These are phyloP conservation scores for Aphidoletes aphidimyza DNA, from an alignment of 2,888 invertebrate species.

Conservation along the genomic window DNA sequence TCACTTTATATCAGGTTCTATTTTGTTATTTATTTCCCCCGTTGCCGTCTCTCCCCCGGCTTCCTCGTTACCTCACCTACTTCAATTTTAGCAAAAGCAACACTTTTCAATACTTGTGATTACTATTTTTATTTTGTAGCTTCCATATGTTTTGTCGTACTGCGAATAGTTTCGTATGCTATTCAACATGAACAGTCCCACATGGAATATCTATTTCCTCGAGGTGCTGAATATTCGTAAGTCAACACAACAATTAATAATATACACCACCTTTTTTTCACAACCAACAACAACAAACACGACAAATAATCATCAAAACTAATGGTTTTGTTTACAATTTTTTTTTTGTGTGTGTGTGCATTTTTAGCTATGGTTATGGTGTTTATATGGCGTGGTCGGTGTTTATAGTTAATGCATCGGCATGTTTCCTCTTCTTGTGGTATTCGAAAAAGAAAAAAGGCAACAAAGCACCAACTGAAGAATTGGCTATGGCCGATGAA, in stretches of 20 bases:
- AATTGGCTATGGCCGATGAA: conserved; percentile 85
- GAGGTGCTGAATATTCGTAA: conserved; percentile 72
- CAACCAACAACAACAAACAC: too few species aligned
- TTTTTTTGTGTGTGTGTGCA: not conserved
- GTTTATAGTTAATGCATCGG: conserved; percentile 74
- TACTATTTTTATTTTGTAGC: conserved; percentile 68
- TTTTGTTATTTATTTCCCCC: conserved; percentile 59
- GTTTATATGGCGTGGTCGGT: conserved; percentile 82
- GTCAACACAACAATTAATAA: conserved; percentile 59
- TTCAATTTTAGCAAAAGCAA: too few species aligned
- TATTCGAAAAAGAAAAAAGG: conserved; percentile 88
- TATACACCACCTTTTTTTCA: too few species aligned
- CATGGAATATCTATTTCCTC: conserved; percentile 75
- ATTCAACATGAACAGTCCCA: conserved; percentile 77
- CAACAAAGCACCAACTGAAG: conserved; percentile 82
- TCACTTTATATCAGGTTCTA: conserved; percentile 80
- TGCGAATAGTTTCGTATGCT: conserved; percentile 81
- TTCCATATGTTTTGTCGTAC: conserved; percentile 81
- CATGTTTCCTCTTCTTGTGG: conserved; percentile 79
- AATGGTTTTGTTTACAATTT: too few species aligned
- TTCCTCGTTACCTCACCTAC: not conserved
- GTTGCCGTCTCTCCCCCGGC: conserved; percentile 17
- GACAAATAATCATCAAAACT: too few species aligned
- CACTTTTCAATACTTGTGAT: not conserved
- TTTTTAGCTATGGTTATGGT: conserved; percentile 75